Conservation (phyloP, 2,113 vertebrate genomes). For the Upupa epops region DNA sequence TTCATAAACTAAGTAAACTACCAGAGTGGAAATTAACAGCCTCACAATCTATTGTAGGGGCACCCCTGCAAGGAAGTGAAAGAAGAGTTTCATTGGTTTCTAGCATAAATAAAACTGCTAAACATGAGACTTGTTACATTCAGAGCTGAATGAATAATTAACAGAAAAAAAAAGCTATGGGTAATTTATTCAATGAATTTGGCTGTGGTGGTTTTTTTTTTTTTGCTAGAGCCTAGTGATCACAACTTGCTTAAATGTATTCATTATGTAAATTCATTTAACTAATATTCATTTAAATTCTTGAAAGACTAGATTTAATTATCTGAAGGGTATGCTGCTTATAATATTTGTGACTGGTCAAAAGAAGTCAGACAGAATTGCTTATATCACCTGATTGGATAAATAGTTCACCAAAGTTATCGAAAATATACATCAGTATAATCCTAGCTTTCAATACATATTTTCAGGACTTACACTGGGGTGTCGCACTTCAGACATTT, state of each 20-base stretch:
- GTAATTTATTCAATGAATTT: conserved; percentile 58
- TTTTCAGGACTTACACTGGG: background rate
- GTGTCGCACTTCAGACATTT: background rate
- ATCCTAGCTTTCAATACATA: background rate
- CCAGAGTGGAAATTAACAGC: background rate
- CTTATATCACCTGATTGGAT: background rate
- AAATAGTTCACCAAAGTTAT: background rate
- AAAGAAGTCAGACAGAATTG: background rate
- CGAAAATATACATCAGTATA: background rate
- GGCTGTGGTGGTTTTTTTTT: background rate
- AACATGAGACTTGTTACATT: conserved; percentile 12
- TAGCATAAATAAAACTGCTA: background rate
- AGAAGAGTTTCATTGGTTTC: background rate
- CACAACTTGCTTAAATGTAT: conserved; percentile 37
- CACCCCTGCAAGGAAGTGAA: background rate
- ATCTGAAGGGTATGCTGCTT: background rate
- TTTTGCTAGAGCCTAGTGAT: background rate
- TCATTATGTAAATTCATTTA: conserved; percentile 55
- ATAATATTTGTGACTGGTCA: conserved; percentile 10
- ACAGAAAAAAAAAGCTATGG: background rate
- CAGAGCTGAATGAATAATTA: conserved; percentile 48
- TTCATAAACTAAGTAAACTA: background rate
- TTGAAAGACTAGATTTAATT: conserved; percentile 34
- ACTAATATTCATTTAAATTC: conserved; percentile 44
- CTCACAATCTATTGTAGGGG: background rate